phyloP scores from a whole-genome alignment of 1,140 invertebrate genomes.

The Hycleus phaleratus region DNA sequence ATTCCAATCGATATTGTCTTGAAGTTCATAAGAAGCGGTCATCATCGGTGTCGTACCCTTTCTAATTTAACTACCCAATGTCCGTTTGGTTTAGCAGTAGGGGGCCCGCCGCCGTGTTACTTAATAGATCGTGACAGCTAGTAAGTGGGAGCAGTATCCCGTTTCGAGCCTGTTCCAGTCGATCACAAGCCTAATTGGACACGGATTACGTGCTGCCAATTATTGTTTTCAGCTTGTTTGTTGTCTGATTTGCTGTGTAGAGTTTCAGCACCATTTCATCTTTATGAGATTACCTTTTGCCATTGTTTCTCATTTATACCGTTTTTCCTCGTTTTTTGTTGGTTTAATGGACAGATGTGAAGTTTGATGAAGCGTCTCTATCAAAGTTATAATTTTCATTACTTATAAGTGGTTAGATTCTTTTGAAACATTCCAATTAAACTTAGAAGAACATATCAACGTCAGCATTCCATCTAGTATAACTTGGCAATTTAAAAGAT shows the following conservation, averaged over 20 bases:
- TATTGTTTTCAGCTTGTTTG: slow-evolving; percentile 23
- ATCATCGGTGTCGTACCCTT: neutral
- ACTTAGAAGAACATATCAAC: neutral
- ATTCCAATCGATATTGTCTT: too few species aligned
- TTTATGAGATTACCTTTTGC: slow-evolving; percentile 11
- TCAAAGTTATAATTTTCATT: neutral
- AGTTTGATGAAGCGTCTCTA: slow-evolving; percentile 3
- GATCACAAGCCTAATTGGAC: slow-evolving; percentile 23
- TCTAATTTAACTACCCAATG: too few species aligned
- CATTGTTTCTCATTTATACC: slow-evolving; percentile 13
- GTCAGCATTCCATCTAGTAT: neutral
- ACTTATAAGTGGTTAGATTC: neutral
- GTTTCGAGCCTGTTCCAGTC: slow-evolving; percentile 10
- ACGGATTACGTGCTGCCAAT: slow-evolving; percentile 22
- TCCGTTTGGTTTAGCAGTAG: neutral
- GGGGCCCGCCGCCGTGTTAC: slow-evolving; percentile 6
- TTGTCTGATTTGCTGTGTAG: slow-evolving; percentile 20
- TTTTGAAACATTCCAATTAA: slow-evolving; percentile 1
- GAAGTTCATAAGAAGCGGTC: too few species aligned
- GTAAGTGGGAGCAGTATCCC: neutral
- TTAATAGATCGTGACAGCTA: slow-evolving; percentile 6
- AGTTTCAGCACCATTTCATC: slow-evolving; percentile 15
- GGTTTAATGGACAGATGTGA: neutral
- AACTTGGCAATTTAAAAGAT: too few species aligned
- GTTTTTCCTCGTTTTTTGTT: neutral